Evolutionary conservation across 35 echinoderm and acorn worm species (phyloP), one percentile per base, ranked within the genome.

Genomic region (Nesometra sesokonis): DNA sequence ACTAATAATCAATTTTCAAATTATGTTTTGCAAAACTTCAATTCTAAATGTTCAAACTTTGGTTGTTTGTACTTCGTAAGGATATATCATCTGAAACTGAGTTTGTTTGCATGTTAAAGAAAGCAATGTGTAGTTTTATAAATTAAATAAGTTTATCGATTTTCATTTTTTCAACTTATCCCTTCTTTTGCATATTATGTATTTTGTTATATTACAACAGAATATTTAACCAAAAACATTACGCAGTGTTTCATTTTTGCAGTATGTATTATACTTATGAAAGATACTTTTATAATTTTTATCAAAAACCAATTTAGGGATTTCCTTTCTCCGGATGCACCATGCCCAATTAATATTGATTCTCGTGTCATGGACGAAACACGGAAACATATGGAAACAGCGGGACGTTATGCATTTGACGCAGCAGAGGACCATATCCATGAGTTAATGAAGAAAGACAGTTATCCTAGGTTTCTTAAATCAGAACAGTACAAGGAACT

Each of bases 401-500:
- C 93, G 23, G 91, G 89, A 79, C 86, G 96, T 31, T 91, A 99
- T 82, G 94, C 96, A 38, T 99, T 99, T 46, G 96, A 99, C 78
- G 84, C 93, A 39, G 96, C 96, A 78, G 90, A 94, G 88, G 96
- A 99, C 46, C 96, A 99, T 90, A 99, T 99, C 81, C 94, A 92
- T 82, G 85, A 88, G 82, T 77, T 99, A 84, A 99, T 99, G 96
- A 88, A 93, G 77, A 99, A 86, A 78, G 96, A 99, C 85, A 99
- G 96, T 82, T 99, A 99, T 79, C 80, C 85, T 31, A 90, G 96
- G 29, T 99, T 94, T 81, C 92, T 99, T 79, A 94, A 91, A 86
- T 99, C 96, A 35, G 96, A 99, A 35, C 92, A 94, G 88, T 99
- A 99, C 78, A 99, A 94, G 88, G 96, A 99, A 80, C 87, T 99